A percentile compares a stretch with the other conserved stretches of the same genome.
Conservation (phyloP, 2,113 vertebrate genomes). For the Dendropsophus ebraccatus region DNA sequence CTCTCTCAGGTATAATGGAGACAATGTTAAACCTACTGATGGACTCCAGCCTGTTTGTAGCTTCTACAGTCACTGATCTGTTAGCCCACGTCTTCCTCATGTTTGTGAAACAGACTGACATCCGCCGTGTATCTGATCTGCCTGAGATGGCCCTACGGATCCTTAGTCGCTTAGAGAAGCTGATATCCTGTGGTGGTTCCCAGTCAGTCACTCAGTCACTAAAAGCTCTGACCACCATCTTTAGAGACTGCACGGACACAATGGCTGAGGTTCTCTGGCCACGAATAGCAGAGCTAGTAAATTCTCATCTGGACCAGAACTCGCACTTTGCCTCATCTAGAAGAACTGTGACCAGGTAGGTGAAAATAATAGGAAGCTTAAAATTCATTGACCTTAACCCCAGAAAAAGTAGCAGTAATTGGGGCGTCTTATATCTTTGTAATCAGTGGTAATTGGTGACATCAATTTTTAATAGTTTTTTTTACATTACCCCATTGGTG, state of each 20-base stretch:
- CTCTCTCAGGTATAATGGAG: constrained; percentile 74
- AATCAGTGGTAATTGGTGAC: too few species aligned
- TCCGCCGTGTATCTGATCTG: constrained; percentile 62
- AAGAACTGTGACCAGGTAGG: constrained; percentile 81
- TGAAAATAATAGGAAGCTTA: too few species aligned
- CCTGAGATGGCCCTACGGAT: constrained; percentile 67
- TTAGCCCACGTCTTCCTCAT: constrained; percentile 79
- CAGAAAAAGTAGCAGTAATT: too few species aligned
- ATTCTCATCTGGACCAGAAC: constrained; percentile 71
- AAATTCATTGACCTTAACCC: too few species aligned
- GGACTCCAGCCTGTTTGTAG: constrained; percentile 89
- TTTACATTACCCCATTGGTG: too few species aligned
- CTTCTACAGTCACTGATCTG: constrained; percentile 82
- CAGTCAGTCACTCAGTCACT: constrained; percentile 72
- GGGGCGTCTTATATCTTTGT: too few species aligned
- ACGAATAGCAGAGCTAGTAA: constrained; percentile 68
- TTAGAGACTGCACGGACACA: constrained; percentile 68
- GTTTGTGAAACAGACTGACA: neutral
- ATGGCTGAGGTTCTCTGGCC: constrained; percentile 77
- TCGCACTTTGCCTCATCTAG: constrained; percentile 71
- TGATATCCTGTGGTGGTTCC: constrained; percentile 68
- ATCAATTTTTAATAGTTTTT: too few species aligned
- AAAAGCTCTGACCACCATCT: constrained; percentile 77
- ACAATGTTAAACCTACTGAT: constrained; percentile 81
- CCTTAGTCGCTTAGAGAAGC: constrained; percentile 70